A percentile compares a stretch with the other conserved stretches of the same genome.
Conservation (phyloP, 2,113 vertebrate genomes). For the Hypanus sabinus region DNA sequence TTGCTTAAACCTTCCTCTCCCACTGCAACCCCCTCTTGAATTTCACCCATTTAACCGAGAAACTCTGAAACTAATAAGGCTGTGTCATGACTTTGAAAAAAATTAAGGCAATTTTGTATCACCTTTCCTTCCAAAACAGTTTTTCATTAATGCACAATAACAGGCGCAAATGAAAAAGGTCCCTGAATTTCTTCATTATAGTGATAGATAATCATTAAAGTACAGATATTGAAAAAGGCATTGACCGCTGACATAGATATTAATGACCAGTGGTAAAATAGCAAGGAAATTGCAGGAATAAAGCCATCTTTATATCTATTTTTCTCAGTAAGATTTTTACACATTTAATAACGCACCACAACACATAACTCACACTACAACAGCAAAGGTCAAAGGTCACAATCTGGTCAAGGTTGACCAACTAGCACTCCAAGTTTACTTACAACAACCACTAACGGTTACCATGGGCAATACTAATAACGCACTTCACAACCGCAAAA, state of each 20-base stretch:
- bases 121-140: too few species aligned
- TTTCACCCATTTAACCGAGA: too few species aligned
- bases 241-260: constrained; percentile 26
- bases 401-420: constrained; percentile 56
- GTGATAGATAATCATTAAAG: constrained; percentile 15
- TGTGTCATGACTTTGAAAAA: not conserved
- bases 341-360: constrained; percentile 39
- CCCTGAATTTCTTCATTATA: not conserved
- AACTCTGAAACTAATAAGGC: not conserved
- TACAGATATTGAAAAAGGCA: constrained; percentile 21
- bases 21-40: too few species aligned
- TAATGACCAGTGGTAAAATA: constrained; percentile 19
- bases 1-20: too few species aligned
- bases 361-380: constrained; percentile 59
- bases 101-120: constrained; percentile 20
- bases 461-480: constrained; percentile 43
- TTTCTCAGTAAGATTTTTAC: constrained; percentile 33
- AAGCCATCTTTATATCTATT: constrained; percentile 14
- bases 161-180: constrained; percentile 38
- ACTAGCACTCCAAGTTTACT: constrained; percentile 57
- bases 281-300: constrained; percentile 33
- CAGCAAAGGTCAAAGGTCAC: constrained; percentile 62
- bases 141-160: not conserved
- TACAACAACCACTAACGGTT: constrained; percentile 50
- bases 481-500: constrained; percentile 63